phyloP scores from a whole-genome alignment of 2,797 vertebrate species.

The Micrastur ruficollis region DNA sequence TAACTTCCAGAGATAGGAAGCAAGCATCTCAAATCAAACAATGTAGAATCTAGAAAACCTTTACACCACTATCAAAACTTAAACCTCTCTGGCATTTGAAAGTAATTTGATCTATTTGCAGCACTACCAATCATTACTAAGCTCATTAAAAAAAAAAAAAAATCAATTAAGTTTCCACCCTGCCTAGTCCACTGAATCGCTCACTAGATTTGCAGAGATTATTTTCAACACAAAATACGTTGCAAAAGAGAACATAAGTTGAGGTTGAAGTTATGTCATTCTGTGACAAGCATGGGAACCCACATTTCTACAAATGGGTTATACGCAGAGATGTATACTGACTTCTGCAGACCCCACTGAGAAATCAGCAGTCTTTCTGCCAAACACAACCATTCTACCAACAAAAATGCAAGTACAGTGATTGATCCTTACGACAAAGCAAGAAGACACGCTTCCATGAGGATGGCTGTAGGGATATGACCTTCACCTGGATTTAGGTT shows the following conservation, averaged over 20 bases:
- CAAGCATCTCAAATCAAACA: not conserved
- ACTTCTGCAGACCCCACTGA: not conserved
- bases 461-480: not conserved
- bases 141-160: not conserved
- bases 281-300: not conserved
- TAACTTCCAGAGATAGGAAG: not conserved
- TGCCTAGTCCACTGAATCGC: not conserved
- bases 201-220: not conserved
- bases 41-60: not conserved
- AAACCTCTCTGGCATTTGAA: not conserved
- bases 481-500: not conserved
- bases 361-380: not conserved
- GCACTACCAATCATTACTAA: not conserved
- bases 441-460: not conserved
- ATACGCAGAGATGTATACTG: not conserved
- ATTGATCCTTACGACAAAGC: not conserved
- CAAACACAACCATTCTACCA: not conserved
- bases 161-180: not conserved
- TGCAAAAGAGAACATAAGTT: not conserved
- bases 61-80: not conserved
- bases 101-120: not conserved
- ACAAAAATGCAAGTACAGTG: not conserved
- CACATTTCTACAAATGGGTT: not conserved
- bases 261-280: not conserved
- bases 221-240: not conserved